These are phyloP conservation scores for Nasonia giraulti DNA, from an alignment of 1,140 invertebrate species.

Conservation along the genomic window DNA sequence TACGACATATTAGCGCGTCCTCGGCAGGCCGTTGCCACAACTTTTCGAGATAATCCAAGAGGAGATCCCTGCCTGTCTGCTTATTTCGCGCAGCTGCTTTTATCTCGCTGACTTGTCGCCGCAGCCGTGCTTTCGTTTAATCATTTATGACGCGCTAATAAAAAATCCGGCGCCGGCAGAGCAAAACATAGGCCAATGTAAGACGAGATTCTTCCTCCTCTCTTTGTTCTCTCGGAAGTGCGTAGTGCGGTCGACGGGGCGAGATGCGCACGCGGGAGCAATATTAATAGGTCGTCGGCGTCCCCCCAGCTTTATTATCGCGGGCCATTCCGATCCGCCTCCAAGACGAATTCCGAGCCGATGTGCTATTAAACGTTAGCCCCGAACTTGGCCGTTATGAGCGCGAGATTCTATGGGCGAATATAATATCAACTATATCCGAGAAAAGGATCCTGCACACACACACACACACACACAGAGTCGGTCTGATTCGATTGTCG, in stretches of 20 bases:
- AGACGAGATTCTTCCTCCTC: neutral
- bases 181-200: too few relatives aligned
- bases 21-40: neutral
- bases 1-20: constrained; percentile 44
- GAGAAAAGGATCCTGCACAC: neutral
- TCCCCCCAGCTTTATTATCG: constrained; percentile 17
- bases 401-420: constrained; percentile 33
- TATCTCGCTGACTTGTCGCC: neutral
- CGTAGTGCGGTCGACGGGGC: constrained; percentile 11
- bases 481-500: neutral
- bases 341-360: constrained; percentile 37
- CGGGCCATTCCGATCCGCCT: neutral
- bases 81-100: neutral
- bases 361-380: constrained; percentile 13
- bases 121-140: neutral
- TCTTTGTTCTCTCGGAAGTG: constrained; percentile 44
- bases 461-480: neutral
- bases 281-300: constrained; percentile 42
- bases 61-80: neutral
- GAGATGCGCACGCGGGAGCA: constrained; percentile 19
- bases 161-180: neutral
- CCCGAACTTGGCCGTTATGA: constrained; percentile 22
- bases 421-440: neutral
- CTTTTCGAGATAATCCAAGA: constrained; percentile 34
- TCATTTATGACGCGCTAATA: neutral